Conservation (phyloP, 2,888 invertebrate species). For the Notodromas monacha region DNA sequence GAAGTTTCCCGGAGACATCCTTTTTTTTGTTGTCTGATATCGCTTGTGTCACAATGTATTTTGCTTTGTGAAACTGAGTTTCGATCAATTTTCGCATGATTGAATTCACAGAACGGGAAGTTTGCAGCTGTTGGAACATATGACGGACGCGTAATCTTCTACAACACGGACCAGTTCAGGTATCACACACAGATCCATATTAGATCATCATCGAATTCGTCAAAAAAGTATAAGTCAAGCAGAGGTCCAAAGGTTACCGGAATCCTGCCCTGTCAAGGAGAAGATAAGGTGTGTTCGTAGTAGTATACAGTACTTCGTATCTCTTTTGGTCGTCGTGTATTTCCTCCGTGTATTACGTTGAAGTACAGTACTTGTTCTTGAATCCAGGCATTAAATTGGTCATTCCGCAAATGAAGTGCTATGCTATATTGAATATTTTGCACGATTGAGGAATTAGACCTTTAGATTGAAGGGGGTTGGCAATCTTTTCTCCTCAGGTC, state of each 20-base stretch:
- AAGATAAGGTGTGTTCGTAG: conserved; percentile 58
- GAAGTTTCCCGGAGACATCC: no score
- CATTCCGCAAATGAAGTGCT: background rate
- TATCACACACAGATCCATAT: conserved; percentile 95
- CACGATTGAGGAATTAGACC: background rate
- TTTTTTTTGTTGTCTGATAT: no score
- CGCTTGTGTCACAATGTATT: no score
- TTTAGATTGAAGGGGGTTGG: conserved; percentile 8
- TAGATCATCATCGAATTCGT: conserved; percentile 55
- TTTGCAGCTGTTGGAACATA: conserved; percentile 94
- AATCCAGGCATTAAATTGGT: background rate
- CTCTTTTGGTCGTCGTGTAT: no score
- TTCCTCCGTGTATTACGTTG: no score
- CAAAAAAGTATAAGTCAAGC: conserved; percentile 81
- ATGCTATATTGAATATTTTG: conserved; percentile 1
- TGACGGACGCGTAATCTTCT: conserved; percentile 92
- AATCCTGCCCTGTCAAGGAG: conserved; percentile 79
- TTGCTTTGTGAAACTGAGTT: no score
- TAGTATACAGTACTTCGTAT: no score
- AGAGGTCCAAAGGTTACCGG: conserved; percentile 83
- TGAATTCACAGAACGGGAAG: conserved; percentile 44
- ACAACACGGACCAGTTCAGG: conserved; percentile 84
- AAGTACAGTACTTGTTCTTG: no score
- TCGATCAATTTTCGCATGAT: conserved; percentile 4
- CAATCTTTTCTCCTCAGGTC: no score